Evolutionary conservation across 2,888 invertebrate species (phyloP), one percentile per base, ranked within the genome.

Genomic region (Bembecia ichneumoniformis): DNA sequence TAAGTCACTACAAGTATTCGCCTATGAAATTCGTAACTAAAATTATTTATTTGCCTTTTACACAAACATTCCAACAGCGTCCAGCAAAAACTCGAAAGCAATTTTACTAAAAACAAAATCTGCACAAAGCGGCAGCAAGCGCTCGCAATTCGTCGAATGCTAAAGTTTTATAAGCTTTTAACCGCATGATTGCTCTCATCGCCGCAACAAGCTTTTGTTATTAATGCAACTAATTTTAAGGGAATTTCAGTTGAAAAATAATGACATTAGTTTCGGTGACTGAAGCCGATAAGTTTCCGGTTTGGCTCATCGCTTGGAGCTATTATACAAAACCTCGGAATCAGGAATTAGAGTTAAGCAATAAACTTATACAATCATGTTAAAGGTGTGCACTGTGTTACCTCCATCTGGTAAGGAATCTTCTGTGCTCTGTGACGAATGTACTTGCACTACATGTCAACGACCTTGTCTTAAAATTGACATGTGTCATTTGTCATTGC

Each of bases 141-240:
- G 1, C 13, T 40, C 40, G 52, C 47, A 53, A 49, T 49, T 52
- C 46, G 40, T 51, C 47, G 53, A 49, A 54, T 55, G 51, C 51
- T 47, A 59, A 63, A 62, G 52, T 63, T 62, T 60, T 51, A 58
- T 54, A 50, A 55, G 56, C 55, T 53, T 58, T 58, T 56, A 57
- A 58, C 58, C 57, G 57, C 63, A 56, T 58, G 62, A 63, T 60
- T 57, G 60, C 58, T 58, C 55, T 34, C 35, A 45, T 47, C 48
- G 46, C 52, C 52, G 45, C 52, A 48, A 49, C 52, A 50, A 48
- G 48, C 48, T 52, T 50, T 40, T 48, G 48, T 52, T 50, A 52
- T 51, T 52, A 52, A 52, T 50, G 51, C 36, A 48, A 49, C 48
- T 35, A 52, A 47, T 46, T 47, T 52, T 50, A 47, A 40, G 20